Base-by-base conservation (phyloP, 2,888 invertebrate genomes). In the Blastobasis adustella region DNA sequence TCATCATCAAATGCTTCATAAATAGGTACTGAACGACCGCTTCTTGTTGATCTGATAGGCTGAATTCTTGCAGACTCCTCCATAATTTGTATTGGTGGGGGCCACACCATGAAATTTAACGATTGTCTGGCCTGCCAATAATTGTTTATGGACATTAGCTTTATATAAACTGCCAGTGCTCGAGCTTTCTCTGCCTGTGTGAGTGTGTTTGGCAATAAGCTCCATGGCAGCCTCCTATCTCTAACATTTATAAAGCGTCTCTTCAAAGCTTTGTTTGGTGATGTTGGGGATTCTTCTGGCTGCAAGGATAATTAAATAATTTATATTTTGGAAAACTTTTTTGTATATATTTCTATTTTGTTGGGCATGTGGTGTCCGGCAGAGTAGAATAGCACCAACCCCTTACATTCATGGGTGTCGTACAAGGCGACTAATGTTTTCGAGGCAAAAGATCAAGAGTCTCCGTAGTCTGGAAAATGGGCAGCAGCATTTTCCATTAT, bases 141-240 rank as follows among this genome's bases (percentile, higher is more conserved):
- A 49, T 65, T 82, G 52, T 84, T 84, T 41, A 86, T 69, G 8
- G 87, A 82, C 84, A 86, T 83, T 23, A 87, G 64, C 67, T 86
- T 85, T 10, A 85, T 79, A 52, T 88, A 87, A 36, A 84, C 82
- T 46, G 86, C 81, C 37, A 88, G 67, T 36, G 79, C 76, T 6
- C 78, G 73, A 10, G 86, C 86, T 62, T 85, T 85, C 57, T 88
- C 85, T 37, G 80, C 75, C 44, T 75, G 76, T 36, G 79, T 77
- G 47, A 86, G 63, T 40, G 73, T 62, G 36, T 61, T 69, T 2
- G 88, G 83, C 40, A 88, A 59, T 8, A 88, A 59, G 54, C 88
- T 82, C 88, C 88, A 88, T n/a, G 88, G 88, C 76, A 88, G 70
- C 41, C 88, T 69, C 55, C 84, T 77, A 49, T 88, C 88, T 60